phyloP scores from a whole-genome alignment of 2,888 invertebrate species.

The Creontiades dilutus region DNA sequence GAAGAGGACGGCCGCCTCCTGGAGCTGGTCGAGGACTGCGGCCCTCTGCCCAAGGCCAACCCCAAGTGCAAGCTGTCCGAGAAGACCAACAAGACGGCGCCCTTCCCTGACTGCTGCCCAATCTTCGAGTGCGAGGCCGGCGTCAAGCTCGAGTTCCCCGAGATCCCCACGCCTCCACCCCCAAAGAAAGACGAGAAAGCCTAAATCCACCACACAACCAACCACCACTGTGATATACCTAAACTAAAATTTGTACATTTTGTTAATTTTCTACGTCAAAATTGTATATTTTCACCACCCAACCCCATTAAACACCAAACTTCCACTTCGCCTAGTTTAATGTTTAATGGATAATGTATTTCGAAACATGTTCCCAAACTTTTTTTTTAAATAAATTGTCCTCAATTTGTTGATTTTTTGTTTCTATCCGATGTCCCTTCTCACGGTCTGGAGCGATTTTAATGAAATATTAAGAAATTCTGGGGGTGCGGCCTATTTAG shows the following conservation, averaged over 20 bases:
- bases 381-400: constrained; percentile 20
- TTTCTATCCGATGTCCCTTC: neutral
- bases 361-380: constrained; percentile 11
- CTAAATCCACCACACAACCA: constrained; percentile 23
- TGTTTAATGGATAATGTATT: constrained; percentile 20
- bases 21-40: constrained; percentile 87
- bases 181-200: constrained; percentile 73
- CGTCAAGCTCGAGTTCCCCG: constrained; percentile 91
- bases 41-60: constrained; percentile 91
- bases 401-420: constrained; percentile 3
- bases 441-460: too few species aligned
- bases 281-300: constrained; percentile 10
- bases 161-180: constrained; percentile 83
- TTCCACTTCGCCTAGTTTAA: constrained; percentile 1
- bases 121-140: constrained; percentile 91
- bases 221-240: constrained; percentile 47
- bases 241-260: constrained; percentile 41
- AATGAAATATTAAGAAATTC: too few species aligned
- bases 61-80: constrained; percentile 89
- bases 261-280: constrained; percentile 39
- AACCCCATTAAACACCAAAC: constrained; percentile 20
- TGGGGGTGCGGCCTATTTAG: too few species aligned
- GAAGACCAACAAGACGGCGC: constrained; percentile 92
- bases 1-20: constrained; percentile 83
- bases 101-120: constrained; percentile 93